Evolutionary conservation across 1,140 invertebrate genomes (phyloP), one percentile per base, ranked within the genome.

Genomic region (Drosophila sturtevanti): DNA sequence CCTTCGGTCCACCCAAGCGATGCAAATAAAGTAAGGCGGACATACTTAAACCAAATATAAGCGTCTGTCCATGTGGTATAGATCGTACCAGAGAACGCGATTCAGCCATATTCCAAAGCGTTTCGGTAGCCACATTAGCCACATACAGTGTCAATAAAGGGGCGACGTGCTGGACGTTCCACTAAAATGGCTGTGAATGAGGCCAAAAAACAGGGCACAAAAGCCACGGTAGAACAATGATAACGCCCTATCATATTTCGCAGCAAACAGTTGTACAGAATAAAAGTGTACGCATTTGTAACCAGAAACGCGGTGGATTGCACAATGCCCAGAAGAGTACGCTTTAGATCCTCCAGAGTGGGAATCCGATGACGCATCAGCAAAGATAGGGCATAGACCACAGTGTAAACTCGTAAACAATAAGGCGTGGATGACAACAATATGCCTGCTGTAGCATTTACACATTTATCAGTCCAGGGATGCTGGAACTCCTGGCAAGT

Each of bases 41-140:
- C 73, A 94, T 93, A 54, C 94, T 94, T 9, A 82, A 62, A 5
- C 94, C 93, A 92, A 95, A 95, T 62, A 96, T 95, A 16, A 94
- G 92, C 34, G 94, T 93, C 92, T 96, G 94, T 18, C 96, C 96
- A 84, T 94, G 90, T 27, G 93, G 93, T 68, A 96, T 91, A 9
- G 94, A 93, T 9, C 90, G 93, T 21, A 95, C 92, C 66, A 94
- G 94, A 65, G 95, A 94, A 74, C 95, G 92, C 4, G 93, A 93
- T 31, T 95, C 93, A 2, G 94, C 93, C 96, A 97, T 97, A 72
- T 94, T 94, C 92, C 96, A 97, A 18, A 96, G 82, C 5, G 96
- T 95, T 93, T 97, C 96, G 14, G 95, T 95, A 22, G 96, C 96
- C 92, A 97, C 94, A 93, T 97, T 97, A 48, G 95, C 95, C 55